These are phyloP conservation scores for Scatophagus argus DNA, from an alignment of 2,113 vertebrate genomes.

Conservation along the genomic window DNA sequence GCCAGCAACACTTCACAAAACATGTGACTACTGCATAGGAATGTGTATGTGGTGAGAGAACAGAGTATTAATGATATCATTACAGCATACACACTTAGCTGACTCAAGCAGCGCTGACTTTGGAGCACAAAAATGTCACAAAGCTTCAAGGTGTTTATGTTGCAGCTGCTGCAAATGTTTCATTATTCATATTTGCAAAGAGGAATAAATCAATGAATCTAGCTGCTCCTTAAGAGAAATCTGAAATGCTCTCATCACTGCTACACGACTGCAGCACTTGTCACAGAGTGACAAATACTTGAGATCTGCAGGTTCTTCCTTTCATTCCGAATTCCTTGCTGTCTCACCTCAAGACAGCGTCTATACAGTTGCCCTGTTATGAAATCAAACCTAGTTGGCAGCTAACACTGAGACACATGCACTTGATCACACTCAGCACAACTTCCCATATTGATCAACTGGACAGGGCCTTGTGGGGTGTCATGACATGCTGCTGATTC, in stretches of 20 bases:
- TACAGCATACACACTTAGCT: background rate
- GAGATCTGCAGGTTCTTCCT: background rate
- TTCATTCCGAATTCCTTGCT: background rate
- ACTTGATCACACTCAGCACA: conserved; percentile 31
- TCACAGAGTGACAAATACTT: background rate
- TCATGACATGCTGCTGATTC: conserved; percentile 9
- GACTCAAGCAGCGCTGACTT: conserved; percentile 40
- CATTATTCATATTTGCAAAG: conserved; percentile 14
- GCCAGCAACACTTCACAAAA: background rate
- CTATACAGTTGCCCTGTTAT: background rate
- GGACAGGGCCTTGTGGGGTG: conserved; percentile 16
- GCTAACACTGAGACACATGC: conserved; percentile 1
- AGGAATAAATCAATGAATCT: conserved; percentile 11
- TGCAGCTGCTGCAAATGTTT: conserved; percentile 14
- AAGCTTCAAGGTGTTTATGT: conserved; percentile 17
- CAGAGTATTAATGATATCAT: conserved; percentile 14
- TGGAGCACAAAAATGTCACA: conserved; percentile 5
- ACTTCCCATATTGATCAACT: conserved; percentile 50
- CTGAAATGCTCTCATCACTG: background rate
- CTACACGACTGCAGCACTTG: background rate
- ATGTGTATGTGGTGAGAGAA: background rate
- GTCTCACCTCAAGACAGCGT: background rate
- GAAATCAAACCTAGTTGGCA: conserved; percentile 22
- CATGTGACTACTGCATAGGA: background rate
- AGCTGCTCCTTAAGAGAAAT: background rate